phyloP scores from a whole-genome alignment of 2,888 invertebrate genomes.

The Monopis laevigella region DNA sequence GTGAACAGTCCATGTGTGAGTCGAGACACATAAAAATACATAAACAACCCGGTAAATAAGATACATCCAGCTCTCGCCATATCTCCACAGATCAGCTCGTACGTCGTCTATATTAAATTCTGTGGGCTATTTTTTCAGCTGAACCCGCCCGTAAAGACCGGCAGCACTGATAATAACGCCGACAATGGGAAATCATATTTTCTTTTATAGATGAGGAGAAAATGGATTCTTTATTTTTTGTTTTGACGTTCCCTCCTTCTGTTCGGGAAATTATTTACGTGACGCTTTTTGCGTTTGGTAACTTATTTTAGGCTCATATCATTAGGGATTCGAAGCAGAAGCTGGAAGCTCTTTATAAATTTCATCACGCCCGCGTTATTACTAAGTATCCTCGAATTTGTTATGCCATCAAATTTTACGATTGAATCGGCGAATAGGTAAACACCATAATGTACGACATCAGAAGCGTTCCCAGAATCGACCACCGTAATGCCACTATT shows the following conservation, averaged over 20 bases:
- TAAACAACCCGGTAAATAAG: conserved; percentile 64
- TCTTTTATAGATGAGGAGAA: conserved; percentile 33
- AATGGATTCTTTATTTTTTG: conserved; percentile 38
- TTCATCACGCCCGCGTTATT: not conserved
- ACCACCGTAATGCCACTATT: conserved; percentile 62
- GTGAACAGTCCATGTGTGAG: conserved; percentile 27
- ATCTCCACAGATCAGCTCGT: conserved; percentile 37
- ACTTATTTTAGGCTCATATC: conserved; percentile 2
- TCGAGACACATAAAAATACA: conserved; percentile 43
- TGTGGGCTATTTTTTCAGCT: conserved; percentile 43
- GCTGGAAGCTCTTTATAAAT: conserved; percentile 1
- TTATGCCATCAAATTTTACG: conserved; percentile 7
- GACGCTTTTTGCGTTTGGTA: conserved; percentile 23
- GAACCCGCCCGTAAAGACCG: conserved; percentile 27
- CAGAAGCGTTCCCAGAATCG: conserved; percentile 50
- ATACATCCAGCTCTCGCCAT: conserved; percentile 19
- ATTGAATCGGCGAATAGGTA: conserved; percentile 18
- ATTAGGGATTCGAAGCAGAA: conserved; percentile 9
- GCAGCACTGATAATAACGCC: conserved; percentile 33
- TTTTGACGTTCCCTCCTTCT: conserved; percentile 27
- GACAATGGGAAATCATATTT: conserved; percentile 49
- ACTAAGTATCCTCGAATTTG: conserved; percentile 8
- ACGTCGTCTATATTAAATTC: conserved; percentile 60
- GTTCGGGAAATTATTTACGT: conserved; percentile 35
- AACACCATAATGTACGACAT: conserved; percentile 42